Evolutionary conservation across 1,140 invertebrate genomes (phyloP).

Genomic region (Leptinotarsa lineolata): DNA sequence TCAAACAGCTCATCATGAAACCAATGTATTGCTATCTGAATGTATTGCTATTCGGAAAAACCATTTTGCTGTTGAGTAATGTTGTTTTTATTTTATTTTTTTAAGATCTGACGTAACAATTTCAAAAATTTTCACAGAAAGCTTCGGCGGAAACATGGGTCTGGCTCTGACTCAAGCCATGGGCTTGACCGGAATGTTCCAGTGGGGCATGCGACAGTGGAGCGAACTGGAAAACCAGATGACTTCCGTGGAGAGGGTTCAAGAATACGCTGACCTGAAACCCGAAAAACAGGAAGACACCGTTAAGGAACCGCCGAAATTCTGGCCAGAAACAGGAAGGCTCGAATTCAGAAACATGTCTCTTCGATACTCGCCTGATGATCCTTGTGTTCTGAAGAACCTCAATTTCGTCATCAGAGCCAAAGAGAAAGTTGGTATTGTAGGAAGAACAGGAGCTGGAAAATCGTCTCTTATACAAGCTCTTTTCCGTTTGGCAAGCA

Average conservation of each 20-base stretch:
- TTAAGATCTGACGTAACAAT: no score
- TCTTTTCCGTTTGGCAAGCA: conserved; percentile 70
- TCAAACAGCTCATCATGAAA: no score
- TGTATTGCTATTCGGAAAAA: no score
- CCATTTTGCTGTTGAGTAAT: no score
- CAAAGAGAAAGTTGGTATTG: conserved; percentile 69
- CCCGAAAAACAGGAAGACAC: conserved; percentile 33
- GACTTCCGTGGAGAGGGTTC: conserved; percentile 67
- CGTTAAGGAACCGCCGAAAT: conserved; percentile 57
- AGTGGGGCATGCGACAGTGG: conserved; percentile 76
- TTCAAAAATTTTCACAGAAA: conserved; percentile 46
- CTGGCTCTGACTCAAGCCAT: conserved; percentile 63
- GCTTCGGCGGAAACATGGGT: conserved; percentile 59
- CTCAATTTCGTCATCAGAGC: conserved; percentile 60
- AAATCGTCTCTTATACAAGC: conserved; percentile 78
- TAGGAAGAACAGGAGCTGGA: conserved; percentile 77
- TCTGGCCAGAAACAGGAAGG: conserved; percentile 38
- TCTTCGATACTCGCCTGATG: conserved; percentile 58
- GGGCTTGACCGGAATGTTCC: conserved; percentile 65
- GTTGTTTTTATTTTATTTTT: no score
- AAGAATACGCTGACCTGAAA: conserved; percentile 44
- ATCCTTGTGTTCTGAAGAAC: conserved; percentile 60
- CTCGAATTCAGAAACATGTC: conserved; percentile 59
- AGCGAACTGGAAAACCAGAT: conserved; percentile 70
- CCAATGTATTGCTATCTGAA: no score